These are phyloP conservation scores for Pluvialis apricaria DNA, from an alignment of 2,113 vertebrate species.

Conservation along the genomic window DNA sequence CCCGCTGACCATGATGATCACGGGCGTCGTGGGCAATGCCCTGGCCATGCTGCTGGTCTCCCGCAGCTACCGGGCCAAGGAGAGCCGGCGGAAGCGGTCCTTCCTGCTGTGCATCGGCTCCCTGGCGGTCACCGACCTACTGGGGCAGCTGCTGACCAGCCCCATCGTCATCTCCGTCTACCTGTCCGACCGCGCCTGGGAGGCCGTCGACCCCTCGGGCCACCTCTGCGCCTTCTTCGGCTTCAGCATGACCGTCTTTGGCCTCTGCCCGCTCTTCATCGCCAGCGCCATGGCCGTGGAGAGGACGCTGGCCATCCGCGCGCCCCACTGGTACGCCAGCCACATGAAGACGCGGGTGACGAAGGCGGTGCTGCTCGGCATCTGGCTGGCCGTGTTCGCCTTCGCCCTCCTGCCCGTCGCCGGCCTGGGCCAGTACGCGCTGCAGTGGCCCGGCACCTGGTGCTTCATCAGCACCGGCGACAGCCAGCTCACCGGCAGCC, in stretches of 20 bases:
- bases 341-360: constrained; percentile 87
- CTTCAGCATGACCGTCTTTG: constrained; percentile 91
- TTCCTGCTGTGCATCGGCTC: constrained; percentile 96
- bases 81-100: constrained; percentile 83
- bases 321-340: constrained; percentile 92
- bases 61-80: constrained; percentile 84
- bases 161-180: constrained; percentile 95
- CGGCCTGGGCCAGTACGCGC: constrained; percentile 83
- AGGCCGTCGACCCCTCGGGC: constrained; percentile 80
- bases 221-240: constrained; percentile 90
- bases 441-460: constrained; percentile 97
- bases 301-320: constrained; percentile 86
- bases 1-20: constrained; percentile 91
- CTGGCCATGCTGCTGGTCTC: constrained; percentile 88
- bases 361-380: constrained; percentile 72
- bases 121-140: constrained; percentile 88
- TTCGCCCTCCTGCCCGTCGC: constrained; percentile 87
- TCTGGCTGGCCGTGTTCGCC: constrained; percentile 78
- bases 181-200: constrained; percentile 78
- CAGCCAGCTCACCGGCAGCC: constrained; percentile 62
- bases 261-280: constrained; percentile 89
- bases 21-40: constrained; percentile 90
- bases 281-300: constrained; percentile 94
- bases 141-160: constrained; percentile 90
- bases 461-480: constrained; percentile 85